phyloP scores from a whole-genome alignment of 2,888 invertebrate genomes.

The Apamea sordens region DNA sequence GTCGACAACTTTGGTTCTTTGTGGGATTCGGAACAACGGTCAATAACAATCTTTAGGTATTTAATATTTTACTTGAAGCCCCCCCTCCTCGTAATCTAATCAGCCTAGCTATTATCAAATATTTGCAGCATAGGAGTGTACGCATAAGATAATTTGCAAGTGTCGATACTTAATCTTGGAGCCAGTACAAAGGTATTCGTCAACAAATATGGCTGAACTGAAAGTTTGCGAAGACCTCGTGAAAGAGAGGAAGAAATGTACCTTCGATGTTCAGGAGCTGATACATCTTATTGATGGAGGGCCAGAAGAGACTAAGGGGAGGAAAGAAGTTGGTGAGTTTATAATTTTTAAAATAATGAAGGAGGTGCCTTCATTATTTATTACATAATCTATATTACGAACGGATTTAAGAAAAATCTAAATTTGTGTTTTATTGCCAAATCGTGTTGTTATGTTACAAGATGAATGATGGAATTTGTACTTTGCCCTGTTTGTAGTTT shows the following conservation, averaged over 20 bases:
- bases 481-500: slow-evolving; percentile 5
- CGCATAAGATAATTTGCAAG: slow-evolving; percentile 30
- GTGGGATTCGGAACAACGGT: background rate
- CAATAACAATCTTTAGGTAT: background rate
- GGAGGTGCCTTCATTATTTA: too few species aligned
- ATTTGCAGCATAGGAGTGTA: slow-evolving; percentile 1
- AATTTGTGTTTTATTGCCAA: background rate
- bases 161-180: background rate
- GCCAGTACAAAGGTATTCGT: slow-evolving; percentile 42
- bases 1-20: background rate
- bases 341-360: background rate
- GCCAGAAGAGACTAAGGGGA: slow-evolving; percentile 91
- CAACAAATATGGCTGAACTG: slow-evolving; percentile 66
- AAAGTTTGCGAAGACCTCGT: slow-evolving; percentile 92
- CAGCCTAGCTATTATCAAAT: slow-evolving; percentile 31
- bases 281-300: slow-evolving; percentile 94
- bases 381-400: background rate
- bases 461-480: background rate
- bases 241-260: slow-evolving; percentile 92
- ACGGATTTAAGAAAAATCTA: background rate
- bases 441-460: background rate
- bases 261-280: slow-evolving; percentile 93
- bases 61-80: background rate
- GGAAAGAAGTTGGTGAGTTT: slow-evolving; percentile 85
- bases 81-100: slow-evolving; percentile 40